A percentile compares a stretch with the other conserved stretches of the same genome.
These are phyloP conservation scores for Epirrita christyi DNA, from an alignment of 2,888 invertebrate species.

Conservation along the genomic window DNA sequence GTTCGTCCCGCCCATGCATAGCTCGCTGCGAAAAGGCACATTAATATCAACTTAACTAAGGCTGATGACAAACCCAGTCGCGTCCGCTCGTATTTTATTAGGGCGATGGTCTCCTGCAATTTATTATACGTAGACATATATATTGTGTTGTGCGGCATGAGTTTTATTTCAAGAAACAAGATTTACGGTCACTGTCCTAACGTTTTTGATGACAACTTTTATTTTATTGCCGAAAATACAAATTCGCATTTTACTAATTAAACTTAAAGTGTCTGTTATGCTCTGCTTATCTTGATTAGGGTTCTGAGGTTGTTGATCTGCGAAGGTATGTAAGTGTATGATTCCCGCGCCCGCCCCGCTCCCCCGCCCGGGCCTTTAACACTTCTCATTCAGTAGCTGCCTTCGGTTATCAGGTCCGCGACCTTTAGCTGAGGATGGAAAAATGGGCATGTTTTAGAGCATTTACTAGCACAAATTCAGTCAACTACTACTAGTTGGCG, in stretches of 20 bases:
- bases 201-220: conserved; percentile 39
- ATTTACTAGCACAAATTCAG: conserved; percentile 29
- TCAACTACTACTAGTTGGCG: too few species aligned
- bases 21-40: conserved; percentile 54
- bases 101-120: conserved; percentile 51
- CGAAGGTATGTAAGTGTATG: conserved; percentile 55
- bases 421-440: conserved; percentile 68
- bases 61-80: conserved; percentile 51
- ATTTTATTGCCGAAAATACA: conserved; percentile 26
- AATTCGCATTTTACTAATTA: conserved; percentile 58
- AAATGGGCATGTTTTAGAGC: conserved; percentile 60
- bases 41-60: conserved; percentile 61
- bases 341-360: conserved; percentile 35
- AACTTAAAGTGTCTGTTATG: conserved; percentile 55
- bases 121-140: conserved; percentile 48
- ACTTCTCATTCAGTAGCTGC: conserved; percentile 67
- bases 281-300: conserved; percentile 71
- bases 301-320: conserved; percentile 78
- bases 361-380: conserved; percentile 59
- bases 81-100: conserved; percentile 57
- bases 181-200: conserved; percentile 42
- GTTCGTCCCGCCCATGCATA: conserved; percentile 42
- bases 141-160: conserved; percentile 41
- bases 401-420: conserved; percentile 71
- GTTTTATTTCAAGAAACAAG: conserved; percentile 49